These are phyloP conservation scores for Volucella bombylans DNA, from an alignment of 2,888 invertebrate species.

Conservation along the genomic window DNA sequence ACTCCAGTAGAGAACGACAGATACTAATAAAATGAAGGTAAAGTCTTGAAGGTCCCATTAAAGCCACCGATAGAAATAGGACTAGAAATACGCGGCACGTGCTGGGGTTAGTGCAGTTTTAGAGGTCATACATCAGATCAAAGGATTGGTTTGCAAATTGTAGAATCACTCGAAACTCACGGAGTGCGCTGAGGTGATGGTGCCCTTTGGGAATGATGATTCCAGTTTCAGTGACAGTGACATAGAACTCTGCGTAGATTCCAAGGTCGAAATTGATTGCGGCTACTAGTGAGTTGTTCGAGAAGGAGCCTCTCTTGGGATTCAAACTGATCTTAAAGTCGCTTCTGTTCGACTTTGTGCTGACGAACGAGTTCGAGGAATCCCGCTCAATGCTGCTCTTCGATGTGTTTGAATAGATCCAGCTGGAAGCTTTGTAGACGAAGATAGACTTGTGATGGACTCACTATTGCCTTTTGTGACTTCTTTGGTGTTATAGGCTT, in stretches of 20 bases:
- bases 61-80: conserved; percentile 58
- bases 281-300: conserved; percentile 78
- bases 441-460: not conserved
- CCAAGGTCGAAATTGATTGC: conserved; percentile 31
- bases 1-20: conserved; percentile 58
- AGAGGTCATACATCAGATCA: conserved; percentile 51
- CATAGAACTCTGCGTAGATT: conserved; percentile 42
- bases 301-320: conserved; percentile 85
- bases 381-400: conserved; percentile 86
- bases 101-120: conserved; percentile 60
- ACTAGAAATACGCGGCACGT: conserved; percentile 75
- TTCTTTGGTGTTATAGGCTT: conserved; percentile 51
- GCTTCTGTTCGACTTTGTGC: conserved; percentile 86
- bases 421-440: conserved; percentile 25
- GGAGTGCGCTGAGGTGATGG: conserved; percentile 35
- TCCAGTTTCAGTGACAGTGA: conserved; percentile 50
- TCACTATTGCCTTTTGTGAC: conserved; percentile 25
- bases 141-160: conserved; percentile 18
- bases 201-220: conserved; percentile 14
- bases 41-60: conserved; percentile 33
- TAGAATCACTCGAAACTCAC: conserved; percentile 67
- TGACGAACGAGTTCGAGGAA: conserved; percentile 86
- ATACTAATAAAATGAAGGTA: conserved; percentile 3
- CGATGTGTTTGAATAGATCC: conserved; percentile 80
- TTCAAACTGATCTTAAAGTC: conserved; percentile 86